Evolutionary conservation across 1,140 invertebrate genomes (phyloP).

Genomic region (Leptopilina clavipes): DNA sequence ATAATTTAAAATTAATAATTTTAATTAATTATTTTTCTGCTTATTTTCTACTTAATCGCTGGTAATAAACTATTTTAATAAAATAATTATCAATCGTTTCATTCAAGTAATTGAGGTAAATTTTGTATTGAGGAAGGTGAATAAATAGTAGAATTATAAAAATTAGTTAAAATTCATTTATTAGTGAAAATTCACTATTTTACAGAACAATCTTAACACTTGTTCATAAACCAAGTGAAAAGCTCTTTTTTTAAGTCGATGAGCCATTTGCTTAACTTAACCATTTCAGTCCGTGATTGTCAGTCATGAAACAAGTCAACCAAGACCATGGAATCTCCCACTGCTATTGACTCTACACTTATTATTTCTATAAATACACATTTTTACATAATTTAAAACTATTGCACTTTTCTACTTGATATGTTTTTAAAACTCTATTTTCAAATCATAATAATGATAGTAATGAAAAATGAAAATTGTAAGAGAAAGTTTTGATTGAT

Average conservation of each 20-base stretch:
- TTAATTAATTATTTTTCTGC: no score
- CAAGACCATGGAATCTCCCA: conserved; percentile 9
- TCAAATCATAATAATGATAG: not conserved
- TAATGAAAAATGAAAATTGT: not conserved
- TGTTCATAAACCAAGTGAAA: conserved; percentile 21
- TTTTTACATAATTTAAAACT: not conserved
- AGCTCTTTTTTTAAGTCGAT: conserved; percentile 21
- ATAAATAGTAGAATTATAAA: not conserved
- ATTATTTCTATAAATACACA: not conserved
- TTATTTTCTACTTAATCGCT: no score
- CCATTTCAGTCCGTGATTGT: conserved; percentile 21
- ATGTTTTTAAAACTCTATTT: not conserved
- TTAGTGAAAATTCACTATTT: conserved; percentile 24
- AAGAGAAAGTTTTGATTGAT: not conserved
- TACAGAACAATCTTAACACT: conserved; percentile 17
- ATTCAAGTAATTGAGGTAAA: no score
- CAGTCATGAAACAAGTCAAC: conserved; percentile 21
- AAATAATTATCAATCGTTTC: no score
- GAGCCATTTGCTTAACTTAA: conserved; percentile 28
- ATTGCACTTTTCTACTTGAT: not conserved
- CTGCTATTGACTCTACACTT: not conserved
- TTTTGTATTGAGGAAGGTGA: not conserved
- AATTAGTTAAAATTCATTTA: conserved; percentile 21
- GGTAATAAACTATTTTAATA: no score
- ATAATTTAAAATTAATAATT: no score